Evolutionary conservation across 2,797 vertebrate species (phyloP).

Genomic region (Microctenopoma steveboyesi): DNA sequence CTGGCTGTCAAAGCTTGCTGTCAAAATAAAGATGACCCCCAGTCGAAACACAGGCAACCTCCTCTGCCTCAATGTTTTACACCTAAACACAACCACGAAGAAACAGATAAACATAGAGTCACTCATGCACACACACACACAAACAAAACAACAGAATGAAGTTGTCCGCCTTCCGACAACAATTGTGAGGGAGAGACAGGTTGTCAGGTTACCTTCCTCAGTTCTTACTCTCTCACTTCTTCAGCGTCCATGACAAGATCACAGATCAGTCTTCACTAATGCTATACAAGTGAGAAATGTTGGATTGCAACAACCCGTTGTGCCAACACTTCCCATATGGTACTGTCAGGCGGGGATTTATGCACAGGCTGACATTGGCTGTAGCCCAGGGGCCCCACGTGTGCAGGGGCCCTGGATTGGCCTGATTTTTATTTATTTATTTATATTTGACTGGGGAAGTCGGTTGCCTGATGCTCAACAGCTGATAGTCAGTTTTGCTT

Average conservation of each 20-base stretch:
- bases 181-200: slow-evolving; percentile 38
- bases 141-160: slow-evolving; percentile 33
- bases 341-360: too few relatives aligned
- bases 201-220: slow-evolving; percentile 42
- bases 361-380: too few relatives aligned
- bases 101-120: slow-evolving; percentile 25
- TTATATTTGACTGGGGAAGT: too few relatives aligned
- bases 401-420: too few relatives aligned
- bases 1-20: slow-evolving; percentile 75
- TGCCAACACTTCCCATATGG: slow-evolving; percentile 3
- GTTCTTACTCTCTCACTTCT: slow-evolving; percentile 10
- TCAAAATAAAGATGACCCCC: slow-evolving; percentile 77
- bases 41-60: slow-evolving; percentile 70
- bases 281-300: not conserved
- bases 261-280: slow-evolving; percentile 26
- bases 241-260: slow-evolving; percentile 22
- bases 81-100: slow-evolving; percentile 59
- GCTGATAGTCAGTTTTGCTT: too few relatives aligned
- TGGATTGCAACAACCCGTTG: not conserved
- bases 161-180: slow-evolving; percentile 56
- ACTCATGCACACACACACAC: not conserved
- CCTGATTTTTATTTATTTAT: too few relatives aligned
- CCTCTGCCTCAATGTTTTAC: slow-evolving; percentile 59
- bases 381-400: too few relatives aligned
- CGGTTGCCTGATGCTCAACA: too few relatives aligned